Percentiles rank a stretch among this genome's conserved stretches.
phyloP scores from a whole-genome alignment of 2,888 invertebrate genomes.

The Drosophila subquinaria region DNA sequence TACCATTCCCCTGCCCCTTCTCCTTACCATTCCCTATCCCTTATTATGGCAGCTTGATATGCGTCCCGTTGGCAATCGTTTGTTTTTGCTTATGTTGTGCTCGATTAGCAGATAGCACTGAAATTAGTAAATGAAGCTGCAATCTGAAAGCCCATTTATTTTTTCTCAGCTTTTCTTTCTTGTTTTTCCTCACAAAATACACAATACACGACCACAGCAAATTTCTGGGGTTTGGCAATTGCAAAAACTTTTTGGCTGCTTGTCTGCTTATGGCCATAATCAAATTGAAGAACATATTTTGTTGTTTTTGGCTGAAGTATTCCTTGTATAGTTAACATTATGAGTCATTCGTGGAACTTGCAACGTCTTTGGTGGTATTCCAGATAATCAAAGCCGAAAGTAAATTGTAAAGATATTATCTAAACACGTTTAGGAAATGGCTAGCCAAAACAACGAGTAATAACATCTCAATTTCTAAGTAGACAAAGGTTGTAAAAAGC shows the following conservation, averaged over 20 bases:
- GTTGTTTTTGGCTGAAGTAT: not conserved
- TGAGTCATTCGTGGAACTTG: conserved; percentile 42
- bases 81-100: conserved; percentile 81
- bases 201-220: conserved; percentile 4
- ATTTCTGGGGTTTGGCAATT: conserved; percentile 13
- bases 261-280: conserved; percentile 72
- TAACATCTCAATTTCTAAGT: conserved; percentile 5
- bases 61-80: conserved; percentile 46
- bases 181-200: conserved; percentile 8
- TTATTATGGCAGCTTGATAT: conserved; percentile 59
- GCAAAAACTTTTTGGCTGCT: conserved; percentile 50
- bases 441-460: not conserved
- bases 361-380: conserved; percentile 17
- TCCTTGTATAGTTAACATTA: conserved; percentile 13
- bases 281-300: conserved; percentile 61
- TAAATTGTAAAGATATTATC: conserved; percentile 13
- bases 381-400: conserved; percentile 9
- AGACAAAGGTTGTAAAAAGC: not conserved
- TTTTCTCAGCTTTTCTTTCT: conserved; percentile 35
- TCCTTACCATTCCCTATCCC: not conserved
- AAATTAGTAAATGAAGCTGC: conserved; percentile 82
- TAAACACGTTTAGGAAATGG: conserved; percentile 19
- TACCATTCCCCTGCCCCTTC: too few relatives aligned
- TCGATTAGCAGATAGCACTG: conserved; percentile 79
- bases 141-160: conserved; percentile 80